Evolutionary conservation across 2,113 vertebrate species (phyloP).

Genomic region (Halichoeres trimaculatus): DNA sequence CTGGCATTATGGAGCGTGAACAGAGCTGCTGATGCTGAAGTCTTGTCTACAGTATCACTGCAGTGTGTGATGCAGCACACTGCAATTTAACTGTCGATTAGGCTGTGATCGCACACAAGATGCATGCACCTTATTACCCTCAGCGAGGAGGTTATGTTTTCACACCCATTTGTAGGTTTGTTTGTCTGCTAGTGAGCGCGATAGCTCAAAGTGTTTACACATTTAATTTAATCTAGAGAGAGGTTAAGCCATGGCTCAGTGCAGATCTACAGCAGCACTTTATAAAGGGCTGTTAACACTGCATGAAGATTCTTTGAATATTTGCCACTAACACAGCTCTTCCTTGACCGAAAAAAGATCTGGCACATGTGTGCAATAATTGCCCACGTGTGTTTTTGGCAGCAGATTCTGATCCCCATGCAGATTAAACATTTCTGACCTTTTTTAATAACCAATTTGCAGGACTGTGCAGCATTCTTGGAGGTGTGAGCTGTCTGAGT

Average conservation of each 20-base stretch:
- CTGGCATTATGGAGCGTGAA: slow-evolving; percentile 59
- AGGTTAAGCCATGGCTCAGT: slow-evolving; percentile 1
- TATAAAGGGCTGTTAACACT: slow-evolving; percentile 14
- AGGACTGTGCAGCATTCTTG: neutral
- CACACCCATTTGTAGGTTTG: slow-evolving; percentile 37
- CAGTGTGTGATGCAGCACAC: slow-evolving; percentile 57
- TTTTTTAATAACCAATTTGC: slow-evolving; percentile 9
- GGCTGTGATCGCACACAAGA: slow-evolving; percentile 46
- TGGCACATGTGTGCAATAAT: neutral
- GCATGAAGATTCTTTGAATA: slow-evolving; percentile 4
- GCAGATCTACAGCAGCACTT: neutral
- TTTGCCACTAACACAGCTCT: neutral
- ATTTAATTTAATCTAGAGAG: slow-evolving; percentile 22
- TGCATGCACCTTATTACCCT: slow-evolving; percentile 47
- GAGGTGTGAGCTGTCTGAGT: neutral
- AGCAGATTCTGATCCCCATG: neutral
- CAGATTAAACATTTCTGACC: slow-evolving; percentile 12
- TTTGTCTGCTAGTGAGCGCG: slow-evolving; percentile 22
- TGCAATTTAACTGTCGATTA: slow-evolving; percentile 74
- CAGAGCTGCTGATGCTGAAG: slow-evolving; percentile 63
- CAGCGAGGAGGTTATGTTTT: slow-evolving; percentile 34
- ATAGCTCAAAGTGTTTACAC: neutral
- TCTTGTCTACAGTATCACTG: slow-evolving; percentile 62
- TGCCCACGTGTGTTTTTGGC: slow-evolving; percentile 3
- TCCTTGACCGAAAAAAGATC: slow-evolving; percentile 1